phyloP scores from a whole-genome alignment of 2,888 invertebrate species.

The Fabriciana adippe region DNA sequence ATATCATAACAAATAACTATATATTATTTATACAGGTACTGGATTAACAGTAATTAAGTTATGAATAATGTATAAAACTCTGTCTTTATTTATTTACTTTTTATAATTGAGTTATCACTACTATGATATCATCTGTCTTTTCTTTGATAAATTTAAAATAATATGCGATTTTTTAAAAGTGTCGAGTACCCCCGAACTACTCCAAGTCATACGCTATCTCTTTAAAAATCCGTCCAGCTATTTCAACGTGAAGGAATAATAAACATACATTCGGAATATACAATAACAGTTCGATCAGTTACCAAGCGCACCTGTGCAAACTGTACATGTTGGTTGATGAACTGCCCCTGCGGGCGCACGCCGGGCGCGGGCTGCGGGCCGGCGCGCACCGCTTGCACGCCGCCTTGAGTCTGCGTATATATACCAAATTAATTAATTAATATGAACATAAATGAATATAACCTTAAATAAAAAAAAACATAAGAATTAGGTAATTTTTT shows the following conservation, averaged over 20 bases:
- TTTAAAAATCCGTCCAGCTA: neutral
- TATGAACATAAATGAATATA: neutral
- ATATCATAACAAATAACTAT: too few relatives aligned
- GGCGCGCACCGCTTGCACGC: constrained; percentile 28
- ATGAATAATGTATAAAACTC: too few relatives aligned
- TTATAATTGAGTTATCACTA: too few relatives aligned
- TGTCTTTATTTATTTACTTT: too few relatives aligned
- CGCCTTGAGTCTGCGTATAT: constrained; percentile 19
- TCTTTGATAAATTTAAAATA: too few relatives aligned
- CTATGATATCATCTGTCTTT: too few relatives aligned
- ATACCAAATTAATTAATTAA: neutral
- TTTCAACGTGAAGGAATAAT: neutral
- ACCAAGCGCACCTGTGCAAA: constrained; percentile 64
- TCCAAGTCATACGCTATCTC: too few relatives aligned
- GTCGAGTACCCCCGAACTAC: too few relatives aligned
- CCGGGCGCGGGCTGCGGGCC: constrained; percentile 38
- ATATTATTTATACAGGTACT: too few relatives aligned
- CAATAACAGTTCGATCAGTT: neutral
- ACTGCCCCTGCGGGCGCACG: constrained; percentile 65
- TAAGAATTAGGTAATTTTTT: too few relatives aligned
- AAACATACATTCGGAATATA: neutral
- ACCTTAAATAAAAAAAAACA: neutral
- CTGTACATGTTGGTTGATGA: constrained; percentile 65
- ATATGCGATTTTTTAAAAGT: too few relatives aligned
- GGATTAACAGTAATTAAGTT: too few relatives aligned